Conservation (phyloP, 2,113 vertebrate genomes). For the Asarcornis scutulata region DNA sequence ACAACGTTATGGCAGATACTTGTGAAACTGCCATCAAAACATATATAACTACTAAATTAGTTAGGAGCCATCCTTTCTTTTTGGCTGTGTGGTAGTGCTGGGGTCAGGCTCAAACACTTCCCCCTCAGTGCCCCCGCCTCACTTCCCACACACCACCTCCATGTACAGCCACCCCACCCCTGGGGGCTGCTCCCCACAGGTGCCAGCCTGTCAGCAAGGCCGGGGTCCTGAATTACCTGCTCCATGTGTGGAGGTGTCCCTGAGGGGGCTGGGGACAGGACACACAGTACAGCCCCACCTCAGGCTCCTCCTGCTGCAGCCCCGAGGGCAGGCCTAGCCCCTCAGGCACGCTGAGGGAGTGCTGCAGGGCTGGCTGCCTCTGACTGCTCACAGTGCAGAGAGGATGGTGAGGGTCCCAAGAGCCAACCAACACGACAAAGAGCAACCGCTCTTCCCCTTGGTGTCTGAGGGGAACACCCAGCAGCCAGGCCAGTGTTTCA, state of each 20-base stretch:
- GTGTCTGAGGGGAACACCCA: neutral
- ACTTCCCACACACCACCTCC: no score
- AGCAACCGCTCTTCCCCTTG: neutral
- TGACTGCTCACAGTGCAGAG: neutral
- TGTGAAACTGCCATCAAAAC: neutral
- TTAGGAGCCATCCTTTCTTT: neutral
- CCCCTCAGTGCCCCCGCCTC: accelerated
- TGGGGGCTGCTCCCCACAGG: neutral
- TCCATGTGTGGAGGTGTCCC: no score
- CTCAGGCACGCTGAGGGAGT: neutral
- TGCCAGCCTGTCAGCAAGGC: accelerated
- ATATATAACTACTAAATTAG: neutral
- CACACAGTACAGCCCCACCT: no score
- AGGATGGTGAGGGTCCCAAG: neutral
- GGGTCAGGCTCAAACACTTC: neutral
- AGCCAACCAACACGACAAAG: neutral
- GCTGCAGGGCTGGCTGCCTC: neutral
- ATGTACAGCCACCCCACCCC: accelerated
- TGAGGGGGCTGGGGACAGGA: neutral
- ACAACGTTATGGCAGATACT: neutral
- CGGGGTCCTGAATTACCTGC: accelerated
- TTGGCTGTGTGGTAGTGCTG: neutral
- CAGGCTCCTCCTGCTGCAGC: accelerated
- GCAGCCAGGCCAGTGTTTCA: neutral
- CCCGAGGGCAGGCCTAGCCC: neutral